These are phyloP conservation scores for Byasa hedistus DNA, from an alignment of 2,888 invertebrate species.

Conservation along the genomic window DNA sequence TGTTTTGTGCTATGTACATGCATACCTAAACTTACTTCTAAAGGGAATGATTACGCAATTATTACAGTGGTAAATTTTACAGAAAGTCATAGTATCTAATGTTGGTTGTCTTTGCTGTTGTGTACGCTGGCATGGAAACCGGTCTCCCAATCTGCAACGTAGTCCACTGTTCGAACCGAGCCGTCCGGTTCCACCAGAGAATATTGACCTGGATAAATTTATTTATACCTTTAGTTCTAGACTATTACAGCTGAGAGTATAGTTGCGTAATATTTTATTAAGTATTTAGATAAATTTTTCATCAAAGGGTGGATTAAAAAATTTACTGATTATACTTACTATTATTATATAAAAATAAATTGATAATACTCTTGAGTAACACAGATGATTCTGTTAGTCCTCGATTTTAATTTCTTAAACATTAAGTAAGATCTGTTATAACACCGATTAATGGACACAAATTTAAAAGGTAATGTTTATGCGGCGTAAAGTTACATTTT, in stretches of 20 bases:
- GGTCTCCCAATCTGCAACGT: conserved; percentile 88
- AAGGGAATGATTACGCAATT: conserved; percentile 10
- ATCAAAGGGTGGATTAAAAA: no score
- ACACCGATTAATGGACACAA: background rate
- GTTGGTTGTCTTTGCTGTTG: conserved; percentile 81
- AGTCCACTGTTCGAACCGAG: conserved; percentile 86
- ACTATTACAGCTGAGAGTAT: conserved; percentile 9
- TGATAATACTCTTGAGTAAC: background rate
- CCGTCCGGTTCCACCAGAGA: conserved; percentile 87
- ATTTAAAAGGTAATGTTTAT: background rate
- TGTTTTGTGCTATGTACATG: conserved; percentile 17
- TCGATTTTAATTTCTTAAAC: background rate
- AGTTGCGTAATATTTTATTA: conserved; percentile 17
- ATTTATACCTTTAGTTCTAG: conserved; percentile 29
- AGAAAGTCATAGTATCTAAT: conserved; percentile 44
- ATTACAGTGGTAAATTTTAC: conserved; percentile 3
- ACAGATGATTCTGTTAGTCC: background rate
- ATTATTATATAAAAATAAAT: no score
- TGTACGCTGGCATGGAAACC: conserved; percentile 87
- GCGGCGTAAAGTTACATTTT: conserved; percentile 17
- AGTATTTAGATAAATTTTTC: background rate
- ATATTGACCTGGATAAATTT: conserved; percentile 76
- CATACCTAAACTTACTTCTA: conserved; percentile 19
- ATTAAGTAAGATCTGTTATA: background rate
- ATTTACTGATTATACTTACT: no score